Conservation (phyloP, 2,888 invertebrate genomes). For the Phoronis australis region DNA sequence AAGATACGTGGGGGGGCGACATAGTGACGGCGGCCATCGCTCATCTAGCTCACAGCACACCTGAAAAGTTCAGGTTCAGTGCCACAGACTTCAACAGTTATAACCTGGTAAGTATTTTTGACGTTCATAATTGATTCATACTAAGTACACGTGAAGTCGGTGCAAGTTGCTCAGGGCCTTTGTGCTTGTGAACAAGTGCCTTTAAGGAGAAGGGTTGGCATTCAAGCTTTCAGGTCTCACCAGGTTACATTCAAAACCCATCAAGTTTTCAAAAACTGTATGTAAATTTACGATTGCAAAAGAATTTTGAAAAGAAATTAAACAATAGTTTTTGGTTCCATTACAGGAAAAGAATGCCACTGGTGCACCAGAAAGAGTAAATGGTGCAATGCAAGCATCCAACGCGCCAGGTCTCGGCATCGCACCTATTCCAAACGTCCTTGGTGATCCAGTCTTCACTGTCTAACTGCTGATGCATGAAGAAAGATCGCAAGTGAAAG, state of each 20-base stretch:
- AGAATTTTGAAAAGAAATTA: too few species aligned
- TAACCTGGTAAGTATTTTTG: not conserved
- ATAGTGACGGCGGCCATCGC: constrained; percentile 15
- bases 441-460: constrained; percentile 6
- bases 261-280: too few species aligned
- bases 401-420: constrained; percentile 10
- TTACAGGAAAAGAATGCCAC: constrained; percentile 1
- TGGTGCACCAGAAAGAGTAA: constrained; percentile 6
- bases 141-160: too few species aligned
- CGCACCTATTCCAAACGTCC: constrained; percentile 2
- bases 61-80: constrained; percentile 9
- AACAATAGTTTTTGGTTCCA: too few species aligned
- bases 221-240: too few species aligned
- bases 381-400: constrained; percentile 9
- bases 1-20: constrained; percentile 16
- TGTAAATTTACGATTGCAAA: too few species aligned
- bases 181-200: too few species aligned
- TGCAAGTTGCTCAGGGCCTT: too few species aligned
- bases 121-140: not conserved
- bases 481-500: too few species aligned
- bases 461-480: too few species aligned
- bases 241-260: too few species aligned
- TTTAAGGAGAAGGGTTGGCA: too few species aligned
- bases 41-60: constrained; percentile 16
- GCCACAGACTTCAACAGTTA: constrained; percentile 6